Base-by-base conservation (phyloP, 1,140 invertebrate genomes). In the Drosophila oshimai region DNA sequence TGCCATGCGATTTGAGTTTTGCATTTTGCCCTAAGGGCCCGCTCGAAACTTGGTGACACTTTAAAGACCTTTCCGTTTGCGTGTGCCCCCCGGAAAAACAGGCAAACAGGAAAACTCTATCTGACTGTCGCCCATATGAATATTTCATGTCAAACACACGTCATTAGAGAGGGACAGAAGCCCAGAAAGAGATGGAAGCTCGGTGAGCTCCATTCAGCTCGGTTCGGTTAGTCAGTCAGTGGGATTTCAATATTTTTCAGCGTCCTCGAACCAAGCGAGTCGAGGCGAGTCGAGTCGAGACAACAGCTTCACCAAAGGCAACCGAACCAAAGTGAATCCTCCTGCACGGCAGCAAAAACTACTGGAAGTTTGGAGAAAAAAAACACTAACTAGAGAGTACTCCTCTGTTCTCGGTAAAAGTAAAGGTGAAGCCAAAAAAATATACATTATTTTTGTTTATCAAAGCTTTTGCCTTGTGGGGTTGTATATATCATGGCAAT, bases 71-170 rank as follows among this genome's bases (percentile, higher is more conserved):
- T 33, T 54, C 49, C 55, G 31, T 22, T 49, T 62, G 61, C 41
- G 39, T 46, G 39, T 37, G 17, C 33, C 28, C 44, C 22, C 28
- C n/a, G n/a, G 33, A 34, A 51, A 34, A 41, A 13, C 45, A 10
- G 60, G 31, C 49, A 65, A 47, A 62, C 65, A 57, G 33, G 28
- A 68, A 18, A 68, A 36, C 64, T 44, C 69, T 71, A 70, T 26
- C 57, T 54, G 57, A 62, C 70, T 54, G 51, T 44, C 37, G 50
- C 60, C 83, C 71, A 62, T 86, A 86, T 86, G 80, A 86, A 86
- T 86, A 86, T 86, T 86, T 86, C 80, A 87, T 87, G 70, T 86
- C 67, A 86, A 86, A 86, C 81, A 87, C 80, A 86, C 75, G 81
- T 86, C 80, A 86, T 86, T 86, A 86, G 80, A 86, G 80, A 54